Evolutionary conservation across 2,888 invertebrate species (phyloP).

Genomic region (Diarsia mendica): DNA sequence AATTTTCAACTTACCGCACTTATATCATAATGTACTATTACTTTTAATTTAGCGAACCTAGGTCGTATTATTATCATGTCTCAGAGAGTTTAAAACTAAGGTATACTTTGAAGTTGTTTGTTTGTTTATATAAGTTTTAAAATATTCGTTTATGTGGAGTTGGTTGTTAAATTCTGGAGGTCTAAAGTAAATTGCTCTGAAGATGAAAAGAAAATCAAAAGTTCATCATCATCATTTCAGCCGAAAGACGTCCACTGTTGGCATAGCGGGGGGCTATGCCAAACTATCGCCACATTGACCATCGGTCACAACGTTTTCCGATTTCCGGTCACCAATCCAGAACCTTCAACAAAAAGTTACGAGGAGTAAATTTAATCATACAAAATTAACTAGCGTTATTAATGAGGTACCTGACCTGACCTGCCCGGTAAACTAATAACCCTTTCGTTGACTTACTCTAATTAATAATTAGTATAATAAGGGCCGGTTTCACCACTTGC

Average conservation of each 20-base stretch:
- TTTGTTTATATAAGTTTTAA: neutral
- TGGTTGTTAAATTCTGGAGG: neutral
- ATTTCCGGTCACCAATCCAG: no score
- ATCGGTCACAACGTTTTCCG: no score
- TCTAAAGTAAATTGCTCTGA: neutral
- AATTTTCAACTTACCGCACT: no score
- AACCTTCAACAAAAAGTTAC: no score
- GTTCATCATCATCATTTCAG: no score
- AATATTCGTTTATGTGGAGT: conserved; percentile 1
- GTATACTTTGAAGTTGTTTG: neutral
- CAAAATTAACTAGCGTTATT: neutral
- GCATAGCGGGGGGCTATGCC: no score
- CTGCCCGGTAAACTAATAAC: conserved; percentile 8
- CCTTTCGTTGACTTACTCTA: neutral
- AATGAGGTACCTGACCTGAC: conserved; percentile 5
- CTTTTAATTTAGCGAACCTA: neutral
- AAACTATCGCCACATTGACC: no score
- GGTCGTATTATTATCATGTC: neutral
- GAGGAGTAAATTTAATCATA: neutral
- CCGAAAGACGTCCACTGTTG: no score
- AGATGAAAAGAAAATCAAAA: neutral
- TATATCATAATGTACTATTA: no score
- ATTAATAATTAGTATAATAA: conserved; percentile 21
- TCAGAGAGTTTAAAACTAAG: neutral
- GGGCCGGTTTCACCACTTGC: no score